Conservation (phyloP, 1,140 invertebrate species). For the Muscidifurax raptorellus region DNA sequence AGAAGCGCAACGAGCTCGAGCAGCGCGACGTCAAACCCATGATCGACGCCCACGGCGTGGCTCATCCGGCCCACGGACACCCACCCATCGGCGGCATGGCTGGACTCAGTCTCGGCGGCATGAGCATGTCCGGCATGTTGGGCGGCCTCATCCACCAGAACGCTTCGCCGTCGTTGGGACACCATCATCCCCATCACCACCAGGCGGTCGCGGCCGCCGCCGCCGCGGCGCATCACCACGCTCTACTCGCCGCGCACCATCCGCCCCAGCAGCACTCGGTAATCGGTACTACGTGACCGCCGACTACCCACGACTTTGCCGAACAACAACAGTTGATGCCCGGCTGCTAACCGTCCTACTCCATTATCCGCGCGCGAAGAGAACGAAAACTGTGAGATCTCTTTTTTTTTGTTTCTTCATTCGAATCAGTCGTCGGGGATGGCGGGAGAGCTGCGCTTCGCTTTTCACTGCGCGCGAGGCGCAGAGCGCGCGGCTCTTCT, state of each 20-base stretch:
- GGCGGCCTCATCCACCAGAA: slow-evolving; percentile 54
- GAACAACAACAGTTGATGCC: background rate
- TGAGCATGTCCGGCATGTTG: slow-evolving; percentile 62
- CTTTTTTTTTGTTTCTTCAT: too few species aligned
- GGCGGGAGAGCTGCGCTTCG: too few species aligned
- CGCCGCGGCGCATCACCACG: slow-evolving; percentile 46
- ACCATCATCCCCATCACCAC: slow-evolving; percentile 55
- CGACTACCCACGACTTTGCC: background rate
- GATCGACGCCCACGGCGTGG: slow-evolving; percentile 30
- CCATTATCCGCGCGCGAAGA: background rate
- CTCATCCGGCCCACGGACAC: slow-evolving; percentile 47
- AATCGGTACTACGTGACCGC: slow-evolving; percentile 61
- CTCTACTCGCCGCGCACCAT: slow-evolving; percentile 50
- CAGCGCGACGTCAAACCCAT: slow-evolving; percentile 71
- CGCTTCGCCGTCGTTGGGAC: slow-evolving; percentile 39
- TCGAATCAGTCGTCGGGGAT: too few species aligned
- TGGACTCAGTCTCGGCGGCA: slow-evolving; percentile 54
- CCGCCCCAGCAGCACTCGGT: slow-evolving; percentile 58
- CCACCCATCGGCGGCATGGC: slow-evolving; percentile 34
- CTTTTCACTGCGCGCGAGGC: too few species aligned
- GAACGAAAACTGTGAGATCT: too few species aligned
- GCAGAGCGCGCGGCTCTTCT: background rate
- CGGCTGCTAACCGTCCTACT: background rate
- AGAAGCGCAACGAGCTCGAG: slow-evolving; percentile 83
- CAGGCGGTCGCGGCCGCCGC: slow-evolving; percentile 28